phyloP scores from a whole-genome alignment of 2,888 invertebrate species.

The Drosophila pegasa region DNA sequence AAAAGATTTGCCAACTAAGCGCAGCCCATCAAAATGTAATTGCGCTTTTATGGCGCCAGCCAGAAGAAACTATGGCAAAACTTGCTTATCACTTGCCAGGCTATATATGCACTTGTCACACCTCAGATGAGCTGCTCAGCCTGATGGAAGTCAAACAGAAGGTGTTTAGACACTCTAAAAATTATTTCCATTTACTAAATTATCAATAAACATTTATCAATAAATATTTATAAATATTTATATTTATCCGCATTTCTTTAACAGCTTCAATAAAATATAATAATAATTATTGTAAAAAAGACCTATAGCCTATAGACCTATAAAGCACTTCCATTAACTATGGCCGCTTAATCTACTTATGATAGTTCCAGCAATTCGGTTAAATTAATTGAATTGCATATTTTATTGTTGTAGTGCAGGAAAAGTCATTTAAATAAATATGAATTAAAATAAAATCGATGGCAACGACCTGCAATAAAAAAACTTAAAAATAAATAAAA shows the following conservation, averaged over 20 bases:
- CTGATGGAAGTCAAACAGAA: neutral
- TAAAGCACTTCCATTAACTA: neutral
- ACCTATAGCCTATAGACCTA: neutral
- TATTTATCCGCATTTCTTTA: neutral
- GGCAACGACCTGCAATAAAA: constrained; percentile 14
- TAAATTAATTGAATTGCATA: constrained; percentile 18
- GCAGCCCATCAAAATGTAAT: constrained; percentile 42
- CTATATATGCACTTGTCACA: constrained; percentile 10
- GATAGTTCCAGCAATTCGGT: constrained; percentile 4
- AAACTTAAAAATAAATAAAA: too few species aligned
- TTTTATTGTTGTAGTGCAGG: neutral
- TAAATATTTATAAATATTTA: neutral
- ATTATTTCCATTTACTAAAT: too few species aligned
- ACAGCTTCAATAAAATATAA: neutral
- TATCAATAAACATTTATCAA: too few species aligned
- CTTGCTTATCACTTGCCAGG: neutral
- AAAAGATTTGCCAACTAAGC: constrained; percentile 63
- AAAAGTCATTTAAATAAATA: constrained; percentile 27
- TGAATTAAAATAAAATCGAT: constrained; percentile 37
- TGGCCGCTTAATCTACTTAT: constrained; percentile 9
- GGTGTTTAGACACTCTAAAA: too few species aligned
- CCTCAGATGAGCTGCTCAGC: neutral
- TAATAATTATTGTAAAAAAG: neutral
- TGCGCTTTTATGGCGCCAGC: constrained; percentile 22
- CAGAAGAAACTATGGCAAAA: constrained; percentile 3